Percentiles rank a stretch among this genome's conserved stretches.
phyloP scores from a whole-genome alignment of 2,113 vertebrate genomes.

The Apodemus speciosus region DNA sequence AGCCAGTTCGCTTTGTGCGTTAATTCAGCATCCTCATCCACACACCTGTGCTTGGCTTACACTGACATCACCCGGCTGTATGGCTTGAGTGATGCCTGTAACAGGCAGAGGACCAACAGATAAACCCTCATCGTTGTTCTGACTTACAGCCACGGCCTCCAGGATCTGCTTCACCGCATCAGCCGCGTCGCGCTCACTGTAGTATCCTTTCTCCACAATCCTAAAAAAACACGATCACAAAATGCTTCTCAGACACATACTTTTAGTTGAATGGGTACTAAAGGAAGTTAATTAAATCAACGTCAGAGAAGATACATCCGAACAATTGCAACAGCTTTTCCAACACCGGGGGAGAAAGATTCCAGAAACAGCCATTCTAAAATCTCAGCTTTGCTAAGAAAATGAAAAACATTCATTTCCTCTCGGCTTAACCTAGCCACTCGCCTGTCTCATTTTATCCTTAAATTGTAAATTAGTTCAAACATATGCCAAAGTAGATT shows the following conservation, averaged over 20 bases:
- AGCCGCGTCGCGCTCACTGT: constrained; percentile 93
- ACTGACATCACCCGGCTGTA: neutral
- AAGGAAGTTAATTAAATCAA: constrained; percentile 44
- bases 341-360: neutral
- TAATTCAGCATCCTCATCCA: neutral
- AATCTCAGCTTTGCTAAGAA: constrained; percentile 18
- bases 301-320: constrained; percentile 34
- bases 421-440: neutral
- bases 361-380: neutral
- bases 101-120: neutral
- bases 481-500: neutral
- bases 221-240: constrained; percentile 81
- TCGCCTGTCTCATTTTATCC: neutral
- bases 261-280: constrained; percentile 12
- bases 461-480: neutral
- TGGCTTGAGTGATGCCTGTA: neutral
- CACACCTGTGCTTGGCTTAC: neutral
- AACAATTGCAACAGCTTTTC: neutral
- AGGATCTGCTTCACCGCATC: constrained; percentile 92
- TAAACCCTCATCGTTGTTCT: neutral
- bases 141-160: constrained; percentile 93
- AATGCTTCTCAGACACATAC: constrained; percentile 44
- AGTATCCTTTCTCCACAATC: constrained; percentile 94
- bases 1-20: neutral
- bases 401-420: constrained; percentile 44